These are phyloP conservation scores for Diaphora mendica DNA, from an alignment of 2,888 invertebrate species.

Conservation along the genomic window DNA sequence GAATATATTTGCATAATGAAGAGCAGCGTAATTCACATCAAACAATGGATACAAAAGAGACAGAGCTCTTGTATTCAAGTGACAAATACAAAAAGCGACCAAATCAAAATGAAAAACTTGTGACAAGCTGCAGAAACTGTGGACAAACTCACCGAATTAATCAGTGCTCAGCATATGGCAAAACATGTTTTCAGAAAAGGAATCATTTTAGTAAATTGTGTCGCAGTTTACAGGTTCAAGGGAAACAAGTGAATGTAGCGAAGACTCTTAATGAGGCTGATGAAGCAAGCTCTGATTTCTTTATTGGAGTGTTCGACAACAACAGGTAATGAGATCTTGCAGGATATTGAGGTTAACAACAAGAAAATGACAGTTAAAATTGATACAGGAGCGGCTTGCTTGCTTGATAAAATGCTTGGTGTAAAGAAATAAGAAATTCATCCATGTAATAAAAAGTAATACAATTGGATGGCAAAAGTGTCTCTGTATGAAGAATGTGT, in stretches of 20 bases:
- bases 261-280: not conserved
- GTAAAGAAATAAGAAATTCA: too few relatives aligned
- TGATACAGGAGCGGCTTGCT: not conserved
- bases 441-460: too few relatives aligned
- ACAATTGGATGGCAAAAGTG: too few relatives aligned
- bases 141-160: not conserved
- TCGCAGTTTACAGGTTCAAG: not conserved
- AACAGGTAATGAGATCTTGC: not conserved
- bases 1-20: too few relatives aligned
- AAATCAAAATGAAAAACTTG: too few relatives aligned
- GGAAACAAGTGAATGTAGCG: not conserved
- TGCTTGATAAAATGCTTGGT: too few relatives aligned
- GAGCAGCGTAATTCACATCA: too few relatives aligned
- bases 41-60: too few relatives aligned
- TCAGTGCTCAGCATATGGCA: not conserved
- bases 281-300: not conserved
- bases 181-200: conserved; percentile 5
- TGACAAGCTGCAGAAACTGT: too few relatives aligned
- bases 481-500: not conserved
- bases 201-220: not conserved
- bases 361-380: not conserved
- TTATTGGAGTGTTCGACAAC: not conserved
- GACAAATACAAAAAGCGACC: too few relatives aligned
- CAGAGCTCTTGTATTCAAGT: too few relatives aligned
- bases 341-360: not conserved